phyloP scores from a whole-genome alignment of 2,888 invertebrate species.

The Mylabris sibirica region DNA sequence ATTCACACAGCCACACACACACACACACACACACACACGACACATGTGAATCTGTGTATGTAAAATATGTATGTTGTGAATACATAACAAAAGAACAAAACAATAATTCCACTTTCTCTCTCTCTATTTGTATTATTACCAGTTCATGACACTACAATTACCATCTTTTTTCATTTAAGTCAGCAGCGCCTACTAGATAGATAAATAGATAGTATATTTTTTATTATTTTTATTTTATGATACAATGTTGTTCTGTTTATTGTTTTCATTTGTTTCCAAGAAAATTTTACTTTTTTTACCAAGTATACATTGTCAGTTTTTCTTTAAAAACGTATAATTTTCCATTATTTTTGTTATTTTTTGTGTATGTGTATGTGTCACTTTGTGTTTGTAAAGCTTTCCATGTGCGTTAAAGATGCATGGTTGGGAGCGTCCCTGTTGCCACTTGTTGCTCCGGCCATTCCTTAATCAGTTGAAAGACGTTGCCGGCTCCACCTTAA shows the following conservation, averaged over 20 bases:
- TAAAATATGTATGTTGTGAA: constrained; percentile 3
- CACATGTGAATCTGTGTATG: background rate
- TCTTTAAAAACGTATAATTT: background rate
- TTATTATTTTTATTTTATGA: background rate
- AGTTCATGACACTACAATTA: constrained; percentile 13
- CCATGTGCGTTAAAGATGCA: constrained; percentile 40
- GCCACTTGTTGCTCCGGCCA: constrained; percentile 52
- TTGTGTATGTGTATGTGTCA: background rate
- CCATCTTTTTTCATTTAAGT: background rate
- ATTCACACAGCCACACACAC: background rate
- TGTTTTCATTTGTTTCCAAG: background rate
- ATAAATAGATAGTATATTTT: background rate
- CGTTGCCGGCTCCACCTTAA: constrained; percentile 46
- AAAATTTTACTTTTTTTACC: background rate
- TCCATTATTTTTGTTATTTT: background rate
- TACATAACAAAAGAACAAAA: constrained; percentile 10
- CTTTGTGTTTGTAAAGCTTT: constrained; percentile 17
- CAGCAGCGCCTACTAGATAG: constrained; percentile 5
- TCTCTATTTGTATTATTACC: constrained; percentile 15
- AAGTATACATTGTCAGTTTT: background rate
- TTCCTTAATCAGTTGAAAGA: constrained; percentile 48
- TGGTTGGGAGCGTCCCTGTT: constrained; percentile 48
- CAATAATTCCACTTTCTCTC: constrained; percentile 16
- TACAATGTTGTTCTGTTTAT: background rate
- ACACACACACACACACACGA: background rate